phyloP scores from a whole-genome alignment of 2,888 invertebrate species.

The Scelioninae gen. 2 region DNA sequence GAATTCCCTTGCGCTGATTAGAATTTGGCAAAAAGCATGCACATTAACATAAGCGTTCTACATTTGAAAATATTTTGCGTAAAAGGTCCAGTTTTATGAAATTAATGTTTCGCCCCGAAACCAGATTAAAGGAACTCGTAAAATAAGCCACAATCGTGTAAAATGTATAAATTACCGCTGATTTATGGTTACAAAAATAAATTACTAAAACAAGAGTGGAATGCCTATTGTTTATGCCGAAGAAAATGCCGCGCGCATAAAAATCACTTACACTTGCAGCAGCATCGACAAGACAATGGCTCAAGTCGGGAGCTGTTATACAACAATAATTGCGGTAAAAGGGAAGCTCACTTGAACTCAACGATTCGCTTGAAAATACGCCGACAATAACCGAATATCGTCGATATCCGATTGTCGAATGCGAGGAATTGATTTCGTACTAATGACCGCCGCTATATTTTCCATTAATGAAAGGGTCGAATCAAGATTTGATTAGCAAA shows the following conservation, averaged over 20 bases:
- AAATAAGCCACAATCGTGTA: neutral
- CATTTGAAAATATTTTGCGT: too few relatives aligned
- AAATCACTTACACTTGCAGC: constrained; percentile 45
- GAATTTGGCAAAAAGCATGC: too few relatives aligned
- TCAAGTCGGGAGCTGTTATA: constrained; percentile 24
- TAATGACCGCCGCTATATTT: constrained; percentile 5
- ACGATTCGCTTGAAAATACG: constrained; percentile 23
- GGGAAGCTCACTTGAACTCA: constrained; percentile 37
- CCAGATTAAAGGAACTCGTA: too few relatives aligned
- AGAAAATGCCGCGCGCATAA: constrained; percentile 34
- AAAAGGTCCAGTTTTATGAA: too few relatives aligned
- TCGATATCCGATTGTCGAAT: constrained; percentile 15
- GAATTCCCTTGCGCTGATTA: too few relatives aligned
- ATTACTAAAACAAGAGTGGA: constrained; percentile 30
- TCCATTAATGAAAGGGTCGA: too few relatives aligned
- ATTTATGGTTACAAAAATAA: constrained; percentile 35
- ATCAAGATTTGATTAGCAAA: too few relatives aligned
- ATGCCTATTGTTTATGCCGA: constrained; percentile 37
- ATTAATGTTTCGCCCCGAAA: too few relatives aligned
- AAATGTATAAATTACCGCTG: constrained; percentile 11
- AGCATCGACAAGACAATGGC: constrained; percentile 24
- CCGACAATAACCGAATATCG: constrained; percentile 13
- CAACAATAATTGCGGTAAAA: constrained; percentile 43
- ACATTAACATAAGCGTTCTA: too few relatives aligned
- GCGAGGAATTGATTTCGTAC: constrained; percentile 33